Conservation (phyloP, 2,888 invertebrate species). For the Drosophila anceps region DNA sequence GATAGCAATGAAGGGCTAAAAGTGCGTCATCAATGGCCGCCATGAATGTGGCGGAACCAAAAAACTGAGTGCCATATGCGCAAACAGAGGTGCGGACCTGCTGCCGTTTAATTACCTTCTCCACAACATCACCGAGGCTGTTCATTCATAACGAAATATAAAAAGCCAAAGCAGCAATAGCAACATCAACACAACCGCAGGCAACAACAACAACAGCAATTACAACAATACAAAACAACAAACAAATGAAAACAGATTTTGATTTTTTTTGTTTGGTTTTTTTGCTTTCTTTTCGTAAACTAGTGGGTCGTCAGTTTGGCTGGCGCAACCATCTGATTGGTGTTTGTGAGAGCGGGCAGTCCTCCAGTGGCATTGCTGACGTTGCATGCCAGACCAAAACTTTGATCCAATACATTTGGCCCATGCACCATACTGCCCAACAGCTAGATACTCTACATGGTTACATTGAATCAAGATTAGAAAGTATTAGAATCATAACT, state of each 20-base stretch:
- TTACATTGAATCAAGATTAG: not conserved
- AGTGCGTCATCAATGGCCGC: conserved; percentile 83
- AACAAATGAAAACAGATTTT: conserved; percentile 41
- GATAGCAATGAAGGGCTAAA: conserved; percentile 82
- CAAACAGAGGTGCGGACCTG: conserved; percentile 28
- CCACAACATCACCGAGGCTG: conserved; percentile 24
- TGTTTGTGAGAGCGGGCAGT: not conserved
- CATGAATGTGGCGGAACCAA: conserved; percentile 67
- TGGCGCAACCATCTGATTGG: conserved; percentile 32
- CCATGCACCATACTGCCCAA: not conserved
- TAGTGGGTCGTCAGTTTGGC: conserved; percentile 60
- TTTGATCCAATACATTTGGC: conserved; percentile 41
- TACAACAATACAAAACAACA: conserved; percentile 16
- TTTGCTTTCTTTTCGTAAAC: conserved; percentile 11
- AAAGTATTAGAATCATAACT: not conserved
- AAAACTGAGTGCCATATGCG: conserved; percentile 41
- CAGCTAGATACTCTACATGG: not conserved
- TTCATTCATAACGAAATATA: conserved; percentile 70
- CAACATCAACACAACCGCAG: not conserved
- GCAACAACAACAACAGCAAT: conserved; percentile 13
- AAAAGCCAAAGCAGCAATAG: conserved; percentile 28
- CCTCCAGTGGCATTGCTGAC: conserved; percentile 46
- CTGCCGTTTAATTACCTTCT: conserved; percentile 66
- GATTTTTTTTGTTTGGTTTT: not conserved
- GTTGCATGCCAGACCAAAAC: conserved; percentile 25